Evolutionary conservation across 2,113 vertebrate species (phyloP), one percentile per base, ranked within the genome.

Genomic region (crab-eating macaque (Macaca fascicularis)): DNA sequence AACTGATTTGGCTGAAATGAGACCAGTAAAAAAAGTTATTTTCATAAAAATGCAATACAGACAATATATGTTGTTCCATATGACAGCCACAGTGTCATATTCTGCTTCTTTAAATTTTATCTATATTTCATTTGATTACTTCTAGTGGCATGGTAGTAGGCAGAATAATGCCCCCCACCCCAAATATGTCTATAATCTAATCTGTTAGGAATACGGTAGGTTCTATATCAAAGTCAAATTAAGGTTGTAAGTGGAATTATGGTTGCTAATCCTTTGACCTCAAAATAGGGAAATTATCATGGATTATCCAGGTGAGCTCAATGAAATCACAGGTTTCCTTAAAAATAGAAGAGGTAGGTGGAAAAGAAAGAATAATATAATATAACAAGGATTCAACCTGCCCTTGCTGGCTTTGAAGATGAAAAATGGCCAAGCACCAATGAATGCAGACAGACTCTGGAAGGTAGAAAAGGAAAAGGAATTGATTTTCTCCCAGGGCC

Each of bases 101-200:
- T 48, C 32, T 30, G n/a, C 45, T 59, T 81, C 27, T 35, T 93
- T 81, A 72, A 35, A 82, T 84, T 94, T 8, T 35, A 85, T 85
- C 90, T 93, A 11, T 76, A 74, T 86, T 94, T 91, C 74, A 79
- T 79, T 93, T 76, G 12, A 96, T 89, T 93, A 76, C 12, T 40
- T 32, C 1, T 48, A 92, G 27, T 90, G 17, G 0, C 3, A 55
- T 48, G 16, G 64, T 92, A 45, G 16, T 69, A 57, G 43, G 8
- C 32, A 52, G 32, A 83, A 87, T 35, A 88, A 43, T 57, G 4
- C 5, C 30, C 8, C 8, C 2, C 20, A 19, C 8, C 13, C 3
- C 20, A 16, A 91, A 72, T 17, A 80, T 74, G 1, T 70, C 38
- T 30, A 79, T 30, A 59, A 70, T 6, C n/a, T 90, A 30, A 45